Evolutionary conservation across 1,140 invertebrate species (phyloP), one percentile per base, ranked within the genome.

Genomic region (Phthorimaea operculella): DNA sequence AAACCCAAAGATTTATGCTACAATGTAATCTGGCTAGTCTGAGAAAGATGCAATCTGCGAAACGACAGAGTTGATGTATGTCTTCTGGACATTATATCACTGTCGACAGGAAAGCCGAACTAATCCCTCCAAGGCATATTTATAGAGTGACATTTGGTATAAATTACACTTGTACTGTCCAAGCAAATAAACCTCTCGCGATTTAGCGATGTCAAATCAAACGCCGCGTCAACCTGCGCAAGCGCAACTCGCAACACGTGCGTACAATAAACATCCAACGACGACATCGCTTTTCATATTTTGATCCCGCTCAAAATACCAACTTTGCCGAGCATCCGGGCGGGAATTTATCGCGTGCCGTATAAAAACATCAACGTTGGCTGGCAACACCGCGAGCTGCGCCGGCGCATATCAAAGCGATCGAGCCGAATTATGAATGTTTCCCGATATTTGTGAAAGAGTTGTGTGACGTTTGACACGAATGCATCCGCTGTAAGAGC

Each of bases 381-480:
- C 54, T 58, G 60, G 70, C 59, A 63, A 64, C 62, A 67, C 64
- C 36, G 62, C 10, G 18, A 28, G 9, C 59, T 59, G 55, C 59
- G 62, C 63, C 52, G 53, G 61, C 54, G 66, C 54, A 59, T 58
- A 76, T 82, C 72, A 79, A 79, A 82, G 76, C 63, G 65, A 51
- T 63, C 59, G 61, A 63, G 72, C 78, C 74, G 72, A 75, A 74
- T 82, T 79, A 80, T 74, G 72, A 77, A 74, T 72, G 76, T 73
- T 70, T 76, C 72, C 72, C 70, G 69, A 74, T 72, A 72, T 73
- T 79, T 76, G 77, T 74, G 76, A 76, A 70, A 63, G 76, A 78
- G 70, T 76, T 70, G 69, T 75, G 70, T 68, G 76, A 77, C 76
- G 64, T 56, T 53, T 68, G 79, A 80, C 79, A 75, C 18, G 72